Evolutionary conservation across 2,797 vertebrate species (phyloP), one percentile per base, ranked within the genome.

Genomic region (Phoxinus dragarum): DNA sequence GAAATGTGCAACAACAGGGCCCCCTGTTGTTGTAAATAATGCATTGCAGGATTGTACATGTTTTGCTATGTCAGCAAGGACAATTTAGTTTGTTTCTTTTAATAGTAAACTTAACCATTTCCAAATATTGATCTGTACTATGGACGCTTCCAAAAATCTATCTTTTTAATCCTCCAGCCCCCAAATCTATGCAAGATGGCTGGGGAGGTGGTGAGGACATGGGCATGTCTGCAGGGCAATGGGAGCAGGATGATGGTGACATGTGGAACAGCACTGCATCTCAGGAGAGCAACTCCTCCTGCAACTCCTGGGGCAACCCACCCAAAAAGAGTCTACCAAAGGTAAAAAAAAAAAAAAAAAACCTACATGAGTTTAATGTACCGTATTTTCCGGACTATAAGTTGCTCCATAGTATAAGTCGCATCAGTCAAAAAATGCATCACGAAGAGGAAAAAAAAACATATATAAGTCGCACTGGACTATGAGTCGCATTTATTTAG

Each of bases 151-250:
- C 4, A 73, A 23, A 34, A 73, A 49, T 72, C 3, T 74, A 2
- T 38, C 5, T 5, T 38, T 82, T 4, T 84, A 3, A 12, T 81
- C 44, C 83, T 90, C n/a, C 88, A 99, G 98, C 96, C 93, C 95
- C 97, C 85, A 99, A 99, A 97, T 95, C 98, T 98, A 98, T 98
- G 97, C 98, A 98, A 97, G 96, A 98, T 34, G 95, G 97, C 94
- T 99, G 98, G 98, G 97, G 97, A 93, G 97, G 96, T 84, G 97
- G 98, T 82, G 96, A 98, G 2, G 98, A 99, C 91, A 95, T 98
- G 91, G 96, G 96, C 88, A 74, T 95, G 86, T 94, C 94, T 4
- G 90, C 93, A 16, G 86, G 92, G 79, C 94, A 95, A 82, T 95
- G 95, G 89, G 98, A 99, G 40, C 95, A 97, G 84, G 97, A 98